Evolutionary conservation across 2,888 invertebrate species (phyloP).

Genomic region (Cotesia congregata): DNA sequence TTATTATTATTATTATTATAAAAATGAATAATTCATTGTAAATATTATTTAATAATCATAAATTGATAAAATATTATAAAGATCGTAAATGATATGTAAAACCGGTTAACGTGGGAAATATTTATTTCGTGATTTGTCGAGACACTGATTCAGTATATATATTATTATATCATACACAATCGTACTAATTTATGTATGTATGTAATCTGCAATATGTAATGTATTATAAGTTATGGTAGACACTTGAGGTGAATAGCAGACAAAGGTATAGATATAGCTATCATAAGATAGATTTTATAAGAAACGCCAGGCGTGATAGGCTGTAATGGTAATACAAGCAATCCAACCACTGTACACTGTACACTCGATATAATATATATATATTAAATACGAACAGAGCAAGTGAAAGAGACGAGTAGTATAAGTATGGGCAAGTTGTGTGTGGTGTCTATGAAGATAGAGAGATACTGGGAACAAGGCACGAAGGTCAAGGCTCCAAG

Average conservation of each 20-base stretch:
- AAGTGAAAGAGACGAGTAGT: constrained; percentile 30
- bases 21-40: not conserved
- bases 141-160: not conserved
- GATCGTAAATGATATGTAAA: not conserved
- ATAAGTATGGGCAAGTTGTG: not conserved
- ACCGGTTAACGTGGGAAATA: not conserved
- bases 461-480: constrained; percentile 31
- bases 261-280: not conserved
- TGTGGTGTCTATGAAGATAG: not conserved
- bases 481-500: constrained; percentile 59
- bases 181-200: not conserved
- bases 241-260: not conserved
- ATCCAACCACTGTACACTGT: not conserved
- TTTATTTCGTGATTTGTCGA: not conserved
- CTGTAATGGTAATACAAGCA: not conserved
- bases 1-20: not conserved
- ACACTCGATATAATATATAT: too few species aligned
- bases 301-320: not conserved
- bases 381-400: constrained; percentile 8
- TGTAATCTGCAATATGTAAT: not conserved
- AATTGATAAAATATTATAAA: not conserved
- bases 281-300: not conserved
- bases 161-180: too few species aligned
- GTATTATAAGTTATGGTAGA: not conserved
- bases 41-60: not conserved